Evolutionary conservation across 1,140 invertebrate genomes (phyloP).

Genomic region (Nasonia giraulti): DNA sequence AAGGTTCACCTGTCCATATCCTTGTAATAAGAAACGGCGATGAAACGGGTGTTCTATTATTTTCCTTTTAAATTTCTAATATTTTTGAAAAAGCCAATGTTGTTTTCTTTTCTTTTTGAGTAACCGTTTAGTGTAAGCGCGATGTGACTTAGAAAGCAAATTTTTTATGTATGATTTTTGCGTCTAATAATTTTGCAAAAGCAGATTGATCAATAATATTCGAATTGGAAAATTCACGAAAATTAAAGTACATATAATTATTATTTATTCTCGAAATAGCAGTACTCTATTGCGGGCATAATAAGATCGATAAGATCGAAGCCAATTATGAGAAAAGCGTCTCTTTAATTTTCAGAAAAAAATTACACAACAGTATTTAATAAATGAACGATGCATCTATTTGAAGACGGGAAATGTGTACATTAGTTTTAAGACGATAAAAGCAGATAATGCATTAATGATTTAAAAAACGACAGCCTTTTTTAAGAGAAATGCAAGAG

Average conservation of each 20-base stretch:
- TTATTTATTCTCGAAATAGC: slow-evolving; percentile 9
- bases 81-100: slow-evolving; percentile 25
- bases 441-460: slow-evolving; percentile 55
- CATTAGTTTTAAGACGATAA: slow-evolving; percentile 49
- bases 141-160: neutral
- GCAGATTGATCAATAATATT: neutral
- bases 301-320: slow-evolving; percentile 37
- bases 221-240: neutral
- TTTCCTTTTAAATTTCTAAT: slow-evolving; percentile 6
- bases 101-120: neutral
- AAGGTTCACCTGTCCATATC: slow-evolving; percentile 48
- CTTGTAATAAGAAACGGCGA: slow-evolving; percentile 48
- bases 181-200: neutral
- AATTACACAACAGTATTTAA: slow-evolving; percentile 8
- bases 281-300: neutral
- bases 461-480: slow-evolving; percentile 45
- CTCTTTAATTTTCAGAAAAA: slow-evolving; percentile 17
- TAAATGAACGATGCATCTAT: slow-evolving; percentile 22
- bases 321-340: slow-evolving; percentile 39
- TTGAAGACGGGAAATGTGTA: slow-evolving; percentile 23
- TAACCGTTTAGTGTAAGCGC: slow-evolving; percentile 3
- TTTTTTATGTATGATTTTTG: neutral
- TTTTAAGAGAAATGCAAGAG: slow-evolving; percentile 9
- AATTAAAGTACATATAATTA: slow-evolving; percentile 1
- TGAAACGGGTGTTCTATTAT: slow-evolving; percentile 37